Evolutionary conservation across 23 tunicate species (phyloP), one percentile per base, ranked within the genome.

Genomic region (Pegea sp.): DNA sequence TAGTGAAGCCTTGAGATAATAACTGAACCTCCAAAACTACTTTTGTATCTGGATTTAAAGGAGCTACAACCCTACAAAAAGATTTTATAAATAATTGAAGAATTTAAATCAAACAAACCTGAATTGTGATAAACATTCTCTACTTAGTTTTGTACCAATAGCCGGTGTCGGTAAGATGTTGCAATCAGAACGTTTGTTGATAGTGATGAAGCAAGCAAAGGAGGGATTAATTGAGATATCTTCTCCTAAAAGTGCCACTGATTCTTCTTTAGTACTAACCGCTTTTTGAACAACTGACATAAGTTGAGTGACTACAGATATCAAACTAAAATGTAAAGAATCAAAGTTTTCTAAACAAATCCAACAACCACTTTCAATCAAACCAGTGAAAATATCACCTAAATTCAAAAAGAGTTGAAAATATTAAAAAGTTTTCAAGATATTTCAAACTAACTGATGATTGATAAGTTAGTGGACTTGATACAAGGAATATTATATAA

Each of bases 311-410:
- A 84, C 72, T 20, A 84, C 95, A 13, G 95, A 74, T 3, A 74
- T 42, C 30, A 74, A 65, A 1, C 69, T 59, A 6, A 56, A 38
- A 19, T 53, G 33, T 3, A 84, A 64, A 19, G 42, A 48, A 58
- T 68, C 66, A 49, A 84, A 48, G 26, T 52, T 26, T 4, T 62
- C 58, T 19, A 84, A 28, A 31, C 76, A 74, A 19, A 84, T 27
- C 95, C 95, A 84, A 42, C 95, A 73, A 1, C 84, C 84, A 5
- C 84, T 73, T 61, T 84, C 95, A 16, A 84, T 67, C n/a, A 84
- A 29, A 22, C 95, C 95, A 42, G 73, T 84, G 76, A 84, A 84
- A 1, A 84, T 48, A 33, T 84, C 84, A 42, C 95, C 95, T 84
- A 64, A 21, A 48, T 24, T 57, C 11, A 52, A 53, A 64, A 18